A percentile compares a stretch with the other conserved stretches of the same genome.
phyloP scores from a whole-genome alignment of 2,113 vertebrate species.

The Phylloscopus trochilus region DNA sequence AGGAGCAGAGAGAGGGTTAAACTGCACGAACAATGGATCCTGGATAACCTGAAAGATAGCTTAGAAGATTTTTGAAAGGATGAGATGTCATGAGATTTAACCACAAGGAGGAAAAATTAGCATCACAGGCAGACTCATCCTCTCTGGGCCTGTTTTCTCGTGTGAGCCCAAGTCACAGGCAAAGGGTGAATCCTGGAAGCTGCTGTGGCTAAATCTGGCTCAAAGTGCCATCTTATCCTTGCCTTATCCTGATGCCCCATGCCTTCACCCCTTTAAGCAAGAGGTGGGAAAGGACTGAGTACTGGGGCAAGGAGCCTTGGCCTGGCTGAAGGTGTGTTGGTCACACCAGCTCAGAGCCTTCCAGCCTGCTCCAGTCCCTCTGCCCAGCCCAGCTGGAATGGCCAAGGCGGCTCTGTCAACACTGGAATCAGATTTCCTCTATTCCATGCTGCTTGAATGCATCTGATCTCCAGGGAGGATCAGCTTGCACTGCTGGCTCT shows the following conservation, averaged over 20 bases:
- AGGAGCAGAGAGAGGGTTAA: background rate
- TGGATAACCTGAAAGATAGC: background rate
- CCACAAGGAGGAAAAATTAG: background rate
- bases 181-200: background rate
- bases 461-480: background rate
- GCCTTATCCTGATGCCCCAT: rapidly evolving
- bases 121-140: rapidly evolving
- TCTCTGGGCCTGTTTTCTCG: background rate
- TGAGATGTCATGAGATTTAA: background rate
- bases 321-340: background rate
- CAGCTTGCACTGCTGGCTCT: conserved; percentile 9
- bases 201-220: background rate
- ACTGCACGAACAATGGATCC: background rate
- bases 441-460: background rate
- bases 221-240: background rate
- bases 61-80: background rate
- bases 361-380: background rate
- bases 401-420: background rate
- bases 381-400: background rate
- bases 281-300: background rate
- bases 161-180: rapidly evolving
- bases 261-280: background rate
- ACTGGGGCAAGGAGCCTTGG: rapidly evolving
- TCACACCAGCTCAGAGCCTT: background rate
- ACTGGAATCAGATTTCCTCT: conserved; percentile 20